A percentile compares a stretch with the other conserved stretches of the same genome.
These are phyloP conservation scores for Diaperis boleti DNA, from an alignment of 2,888 invertebrate species.

Conservation along the genomic window DNA sequence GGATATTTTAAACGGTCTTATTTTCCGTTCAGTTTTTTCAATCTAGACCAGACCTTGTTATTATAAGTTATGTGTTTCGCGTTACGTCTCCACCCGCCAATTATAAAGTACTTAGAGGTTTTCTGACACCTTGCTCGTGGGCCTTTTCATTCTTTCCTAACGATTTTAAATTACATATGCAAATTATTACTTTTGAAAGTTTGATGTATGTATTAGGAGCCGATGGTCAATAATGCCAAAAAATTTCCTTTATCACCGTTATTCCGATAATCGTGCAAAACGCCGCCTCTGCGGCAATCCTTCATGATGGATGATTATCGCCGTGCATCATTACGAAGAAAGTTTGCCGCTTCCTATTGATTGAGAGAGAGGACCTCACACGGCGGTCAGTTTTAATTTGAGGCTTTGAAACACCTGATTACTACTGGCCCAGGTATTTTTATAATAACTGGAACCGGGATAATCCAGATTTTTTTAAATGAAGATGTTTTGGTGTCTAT, in stretches of 20 bases:
- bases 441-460: conserved; percentile 19
- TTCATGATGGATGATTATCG: conserved; percentile 10
- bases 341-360: conserved; percentile 40
- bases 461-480: conserved; percentile 21
- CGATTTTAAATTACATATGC: conserved; percentile 37
- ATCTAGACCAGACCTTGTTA: conserved; percentile 46
- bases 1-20: no score
- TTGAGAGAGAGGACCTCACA: conserved; percentile 51
- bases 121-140: conserved; percentile 59
- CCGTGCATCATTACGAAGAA: conserved; percentile 22
- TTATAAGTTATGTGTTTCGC: conserved; percentile 51
- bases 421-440: conserved; percentile 37
- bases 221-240: conserved; percentile 6
- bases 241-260: conserved; percentile 17
- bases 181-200: conserved; percentile 28
- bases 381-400: conserved; percentile 53
- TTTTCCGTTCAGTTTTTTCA: no score
- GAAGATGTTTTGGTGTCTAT: conserved; percentile 18
- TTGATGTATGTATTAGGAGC: conserved; percentile 38
- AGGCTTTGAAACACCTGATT: conserved; percentile 45
- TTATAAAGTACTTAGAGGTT: conserved; percentile 62
- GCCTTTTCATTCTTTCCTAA: conserved; percentile 12
- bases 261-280: conserved; percentile 8
- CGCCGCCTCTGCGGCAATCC: conserved; percentile 21
- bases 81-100: conserved; percentile 55